phyloP scores from a whole-genome alignment of 2,113 vertebrate species.

The Pelmatolapia mariae region DNA sequence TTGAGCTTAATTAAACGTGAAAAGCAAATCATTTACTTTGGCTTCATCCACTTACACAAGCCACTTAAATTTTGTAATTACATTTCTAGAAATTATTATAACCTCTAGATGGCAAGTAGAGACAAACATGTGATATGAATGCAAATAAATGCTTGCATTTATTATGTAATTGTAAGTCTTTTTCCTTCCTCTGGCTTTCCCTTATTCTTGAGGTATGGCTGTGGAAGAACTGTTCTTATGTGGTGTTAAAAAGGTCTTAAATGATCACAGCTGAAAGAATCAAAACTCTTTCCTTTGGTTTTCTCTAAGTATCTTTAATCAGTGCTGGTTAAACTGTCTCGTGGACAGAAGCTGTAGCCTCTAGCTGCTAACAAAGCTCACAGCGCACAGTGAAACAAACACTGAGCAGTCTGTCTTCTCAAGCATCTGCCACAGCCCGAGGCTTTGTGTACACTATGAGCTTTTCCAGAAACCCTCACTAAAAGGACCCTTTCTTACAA shows the following conservation, averaged over 20 bases:
- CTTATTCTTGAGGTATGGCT: not conserved
- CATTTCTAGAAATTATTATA: not conserved
- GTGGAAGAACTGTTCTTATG: not conserved
- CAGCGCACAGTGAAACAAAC: not conserved
- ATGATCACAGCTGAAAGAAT: not conserved
- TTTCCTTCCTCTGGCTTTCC: not conserved
- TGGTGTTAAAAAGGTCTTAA: not conserved
- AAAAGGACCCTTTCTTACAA: conserved; percentile 24
- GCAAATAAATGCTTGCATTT: not conserved
- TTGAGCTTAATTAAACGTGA: not conserved
- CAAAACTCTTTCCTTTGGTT: not conserved
- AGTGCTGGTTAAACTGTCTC: not conserved
- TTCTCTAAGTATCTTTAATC: not conserved
- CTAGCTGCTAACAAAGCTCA: not conserved
- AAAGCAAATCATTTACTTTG: not conserved
- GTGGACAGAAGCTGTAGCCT: not conserved
- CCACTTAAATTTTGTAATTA: not conserved
- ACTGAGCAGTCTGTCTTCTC: not conserved
- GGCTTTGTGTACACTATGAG: not conserved
- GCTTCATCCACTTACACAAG: not conserved
- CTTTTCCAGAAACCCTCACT: conserved; percentile 4
- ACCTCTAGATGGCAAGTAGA: not conserved
- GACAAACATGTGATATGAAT: not conserved
- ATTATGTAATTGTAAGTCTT: not conserved
- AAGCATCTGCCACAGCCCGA: not conserved